Conservation (phyloP, 2,113 vertebrate species). For the Pomatostomus ruficeps region DNA sequence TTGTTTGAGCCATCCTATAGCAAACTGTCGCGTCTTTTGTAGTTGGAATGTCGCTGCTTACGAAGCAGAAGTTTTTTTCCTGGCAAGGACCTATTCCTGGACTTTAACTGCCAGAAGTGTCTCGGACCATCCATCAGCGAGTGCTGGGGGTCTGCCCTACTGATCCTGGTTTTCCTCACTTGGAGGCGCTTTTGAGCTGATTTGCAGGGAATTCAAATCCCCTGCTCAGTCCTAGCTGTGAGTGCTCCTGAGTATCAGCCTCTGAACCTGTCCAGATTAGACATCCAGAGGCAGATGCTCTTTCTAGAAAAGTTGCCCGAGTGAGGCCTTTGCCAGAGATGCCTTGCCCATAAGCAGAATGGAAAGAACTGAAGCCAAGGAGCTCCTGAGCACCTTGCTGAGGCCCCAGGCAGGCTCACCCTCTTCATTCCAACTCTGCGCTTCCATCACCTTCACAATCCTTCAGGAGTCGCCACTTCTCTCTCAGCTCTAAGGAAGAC, state of each 20-base stretch:
- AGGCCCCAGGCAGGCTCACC: background rate
- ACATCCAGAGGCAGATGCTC: background rate
- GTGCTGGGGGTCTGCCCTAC: background rate
- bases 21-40: background rate
- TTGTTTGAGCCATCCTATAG: background rate
- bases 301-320: background rate
- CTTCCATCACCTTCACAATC: background rate
- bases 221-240: background rate
- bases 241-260: background rate
- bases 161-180: background rate
- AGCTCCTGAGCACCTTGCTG: background rate
- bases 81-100: background rate
- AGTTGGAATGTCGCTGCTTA: background rate
- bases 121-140: accelerated
- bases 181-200: background rate
- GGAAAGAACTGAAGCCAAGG: background rate
- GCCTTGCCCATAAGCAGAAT: background rate
- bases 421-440: accelerated
- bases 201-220: background rate
- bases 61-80: background rate
- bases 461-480: background rate
- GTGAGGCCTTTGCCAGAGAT: background rate
- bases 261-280: background rate
- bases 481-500: background rate
- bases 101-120: background rate